Base-by-base conservation (phyloP, 2,888 invertebrate species). In the Tenthredo scrophulariae region DNA sequence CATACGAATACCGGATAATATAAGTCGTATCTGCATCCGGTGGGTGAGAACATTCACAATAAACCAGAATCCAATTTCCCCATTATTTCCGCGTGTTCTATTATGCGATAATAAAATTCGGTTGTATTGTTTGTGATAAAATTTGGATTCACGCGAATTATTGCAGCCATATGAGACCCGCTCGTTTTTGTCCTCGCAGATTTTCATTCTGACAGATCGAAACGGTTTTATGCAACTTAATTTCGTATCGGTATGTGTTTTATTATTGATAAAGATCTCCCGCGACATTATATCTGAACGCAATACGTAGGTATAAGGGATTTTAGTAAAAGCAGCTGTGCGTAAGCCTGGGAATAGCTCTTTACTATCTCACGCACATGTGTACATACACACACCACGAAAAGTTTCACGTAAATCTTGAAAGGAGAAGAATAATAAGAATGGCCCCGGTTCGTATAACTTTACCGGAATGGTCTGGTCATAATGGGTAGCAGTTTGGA, bases 401-500 rank as follows among this genome's bases (percentile, higher is more conserved):
- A 74, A 77, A 9, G 62, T 80, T 58, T 80, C 15, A 62, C 58
- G 40, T 50, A 33, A 80, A 80, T 80, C 80, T 62, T 62, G 58
- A 62, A 62, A 54, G 46, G 50, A 77, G 33, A 54, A 80, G 58
- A 62, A 50, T 50, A 77, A 46, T 50, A 77, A 29, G n/a, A 50
- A 50, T 22, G 80, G 58, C 37, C 62, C 80, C 22, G 40, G 40
- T 62, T 18, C 58, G 62, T 37, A 62, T 62, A 80, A 80, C 80
- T 40, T 77, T 62, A 62, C 80, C 80, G 80, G 22, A 80, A 58
- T 80, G 80, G 80, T 22, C 80, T 62, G 80, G 80, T 80, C 58
- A 62, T 80, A 80, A 80, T 80, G 80, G 80, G 62, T 80, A 80
- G 80, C 80, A 80, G 80, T 80, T 80, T 80, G 80, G 80, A 80